Evolutionary conservation across 2,797 vertebrate genomes (phyloP).

Genomic region (Tenualosa ilisha): DNA sequence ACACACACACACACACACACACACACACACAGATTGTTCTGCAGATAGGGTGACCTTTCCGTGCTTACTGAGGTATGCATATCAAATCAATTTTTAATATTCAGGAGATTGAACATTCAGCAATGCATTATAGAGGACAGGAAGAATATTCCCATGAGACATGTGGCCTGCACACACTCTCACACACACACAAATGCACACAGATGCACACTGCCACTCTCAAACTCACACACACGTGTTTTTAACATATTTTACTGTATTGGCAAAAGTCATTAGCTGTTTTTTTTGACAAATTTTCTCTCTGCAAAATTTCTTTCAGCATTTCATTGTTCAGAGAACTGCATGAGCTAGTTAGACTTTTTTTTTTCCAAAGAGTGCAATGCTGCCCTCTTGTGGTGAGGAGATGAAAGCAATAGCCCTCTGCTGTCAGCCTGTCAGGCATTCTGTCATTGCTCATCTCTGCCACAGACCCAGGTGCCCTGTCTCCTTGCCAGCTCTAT

Average conservation of each 20-base stretch:
- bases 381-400: not conserved
- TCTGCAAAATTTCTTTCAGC: too few species aligned
- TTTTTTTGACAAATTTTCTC: too few species aligned
- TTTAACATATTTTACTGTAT: too few species aligned
- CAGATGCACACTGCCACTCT: not conserved
- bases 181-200: not conserved
- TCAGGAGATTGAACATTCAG: conserved; percentile 28
- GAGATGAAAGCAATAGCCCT: not conserved
- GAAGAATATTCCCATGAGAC: not conserved
- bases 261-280: too few species aligned
- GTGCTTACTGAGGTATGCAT: not conserved
- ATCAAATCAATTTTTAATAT: conserved; percentile 20
- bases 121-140: conserved; percentile 10
- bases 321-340: not conserved
- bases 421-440: not conserved
- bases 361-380: not conserved
- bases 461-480: not conserved
- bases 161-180: not conserved
- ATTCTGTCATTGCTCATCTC: not conserved
- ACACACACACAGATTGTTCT: conserved; percentile 19
- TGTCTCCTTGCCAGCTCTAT: not conserved
- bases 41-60: conserved; percentile 2
- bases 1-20: conserved; percentile 2
- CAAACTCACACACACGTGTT: not conserved
- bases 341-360: not conserved